Conservation (phyloP, 1,140 invertebrate species). For the Cotesia typhae region DNA sequence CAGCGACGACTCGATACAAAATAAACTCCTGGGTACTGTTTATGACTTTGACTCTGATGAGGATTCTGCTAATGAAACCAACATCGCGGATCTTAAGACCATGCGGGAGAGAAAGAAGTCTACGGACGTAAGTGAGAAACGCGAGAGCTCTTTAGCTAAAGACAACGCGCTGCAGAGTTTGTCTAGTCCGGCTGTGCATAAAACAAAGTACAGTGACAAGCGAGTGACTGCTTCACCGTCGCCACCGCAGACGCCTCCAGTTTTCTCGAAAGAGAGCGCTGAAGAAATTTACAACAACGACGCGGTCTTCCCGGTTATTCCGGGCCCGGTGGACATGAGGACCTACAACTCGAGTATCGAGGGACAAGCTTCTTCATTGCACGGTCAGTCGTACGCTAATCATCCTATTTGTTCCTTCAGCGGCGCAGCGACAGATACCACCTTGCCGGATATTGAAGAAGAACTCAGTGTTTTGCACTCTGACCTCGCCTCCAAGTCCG, state of each 20-base stretch:
- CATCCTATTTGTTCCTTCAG: conserved; percentile 74
- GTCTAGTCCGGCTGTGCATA: conserved; percentile 47
- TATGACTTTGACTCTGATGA: conserved; percentile 89
- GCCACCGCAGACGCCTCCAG: conserved; percentile 46
- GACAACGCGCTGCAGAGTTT: conserved; percentile 65
- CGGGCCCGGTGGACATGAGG: conserved; percentile 87
- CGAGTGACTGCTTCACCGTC: conserved; percentile 50
- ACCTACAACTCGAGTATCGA: conserved; percentile 74
- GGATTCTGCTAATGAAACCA: conserved; percentile 77
- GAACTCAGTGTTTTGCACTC: conserved; percentile 80
- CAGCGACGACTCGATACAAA: conserved; percentile 71
- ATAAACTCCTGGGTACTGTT: conserved; percentile 84
- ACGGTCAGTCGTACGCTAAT: conserved; percentile 68
- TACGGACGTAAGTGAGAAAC: conserved; percentile 74
- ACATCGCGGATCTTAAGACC: conserved; percentile 80
- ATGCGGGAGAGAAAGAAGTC: conserved; percentile 83
- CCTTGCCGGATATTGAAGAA: conserved; percentile 76
- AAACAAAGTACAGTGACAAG: conserved; percentile 57
- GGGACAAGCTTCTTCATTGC: conserved; percentile 65
- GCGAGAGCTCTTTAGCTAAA: conserved; percentile 65
- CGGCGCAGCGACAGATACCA: conserved; percentile 70
- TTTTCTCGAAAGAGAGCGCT: conserved; percentile 37
- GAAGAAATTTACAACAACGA: conserved; percentile 52
- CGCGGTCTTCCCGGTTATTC: conserved; percentile 76
- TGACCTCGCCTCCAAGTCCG: conserved; percentile 68